Conservation (phyloP, 1,140 invertebrate genomes). For the Ditylenchus dipsaci region DNA sequence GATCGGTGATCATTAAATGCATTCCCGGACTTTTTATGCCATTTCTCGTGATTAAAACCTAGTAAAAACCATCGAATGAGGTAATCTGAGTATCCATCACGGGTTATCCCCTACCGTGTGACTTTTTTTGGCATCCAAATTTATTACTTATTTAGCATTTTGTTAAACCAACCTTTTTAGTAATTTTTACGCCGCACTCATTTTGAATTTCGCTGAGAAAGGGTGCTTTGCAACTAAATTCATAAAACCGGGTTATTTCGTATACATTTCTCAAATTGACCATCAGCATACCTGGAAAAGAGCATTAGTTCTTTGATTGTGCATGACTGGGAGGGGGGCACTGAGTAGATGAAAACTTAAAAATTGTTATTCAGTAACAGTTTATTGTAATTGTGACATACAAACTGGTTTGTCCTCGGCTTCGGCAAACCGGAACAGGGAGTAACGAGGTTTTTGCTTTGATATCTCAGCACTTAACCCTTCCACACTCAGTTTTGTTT, state of each 20-base stretch:
- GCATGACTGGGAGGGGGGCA: constrained; percentile 52
- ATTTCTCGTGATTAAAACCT: too few species aligned
- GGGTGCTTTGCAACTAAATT: constrained; percentile 48
- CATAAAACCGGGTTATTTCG: too few species aligned
- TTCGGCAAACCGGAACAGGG: constrained; percentile 48
- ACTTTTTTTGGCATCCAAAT: too few species aligned
- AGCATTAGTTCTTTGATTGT: constrained; percentile 58
- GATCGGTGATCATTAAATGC: too few species aligned
- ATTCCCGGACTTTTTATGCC: too few species aligned
- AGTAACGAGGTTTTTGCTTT: constrained; percentile 52
- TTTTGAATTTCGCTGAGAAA: constrained; percentile 47
- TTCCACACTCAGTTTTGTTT: constrained; percentile 25
- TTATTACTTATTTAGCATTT: too few species aligned
- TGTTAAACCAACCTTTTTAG: constrained; percentile 52
- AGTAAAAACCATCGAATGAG: too few species aligned
- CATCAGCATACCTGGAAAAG: constrained; percentile 29
- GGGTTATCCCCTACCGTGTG: too few species aligned
- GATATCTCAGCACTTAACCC: constrained; percentile 45
- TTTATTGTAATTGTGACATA: constrained; percentile 37
- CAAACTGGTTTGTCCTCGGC: constrained; percentile 38
- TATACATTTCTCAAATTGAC: too few species aligned
- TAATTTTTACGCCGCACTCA: constrained; percentile 45
- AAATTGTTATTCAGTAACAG: background rate
- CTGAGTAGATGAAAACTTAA: constrained; percentile 57
- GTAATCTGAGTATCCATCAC: too few species aligned